These are phyloP conservation scores for Clavelina lepadiformis DNA, from an alignment of 23 tunicate species.

Conservation along the genomic window DNA sequence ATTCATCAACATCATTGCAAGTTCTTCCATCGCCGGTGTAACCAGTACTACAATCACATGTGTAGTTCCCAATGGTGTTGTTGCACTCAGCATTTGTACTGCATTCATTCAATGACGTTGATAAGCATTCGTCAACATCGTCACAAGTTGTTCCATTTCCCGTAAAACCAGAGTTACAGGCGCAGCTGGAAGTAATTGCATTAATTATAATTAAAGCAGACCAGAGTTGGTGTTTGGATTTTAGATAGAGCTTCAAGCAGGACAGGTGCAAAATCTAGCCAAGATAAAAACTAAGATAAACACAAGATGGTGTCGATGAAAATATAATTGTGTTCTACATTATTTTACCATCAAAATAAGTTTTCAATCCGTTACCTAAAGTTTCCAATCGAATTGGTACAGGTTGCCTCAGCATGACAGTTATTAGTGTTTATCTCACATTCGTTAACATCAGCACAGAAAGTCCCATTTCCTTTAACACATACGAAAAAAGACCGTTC, in stretches of 20 bases:
- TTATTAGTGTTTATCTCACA: background rate
- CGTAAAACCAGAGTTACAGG: slow-evolving; percentile 12
- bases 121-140: slow-evolving; percentile 5
- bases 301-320: too few species aligned
- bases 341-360: too few species aligned
- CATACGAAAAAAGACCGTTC: too few species aligned
- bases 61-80: slow-evolving; percentile 1
- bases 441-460: slow-evolving; percentile 16
- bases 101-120: background rate
- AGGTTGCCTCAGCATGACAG: slow-evolving; percentile 8
- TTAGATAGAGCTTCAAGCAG: too few species aligned
- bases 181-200: too few species aligned
- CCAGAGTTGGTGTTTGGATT: too few species aligned
- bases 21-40: slow-evolving; percentile 1
- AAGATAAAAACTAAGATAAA: too few species aligned
- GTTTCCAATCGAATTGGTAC: too few species aligned
- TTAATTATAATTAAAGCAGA: too few species aligned
- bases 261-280: too few species aligned
- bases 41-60: slow-evolving; percentile 26
- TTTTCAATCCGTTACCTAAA: too few species aligned
- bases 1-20: slow-evolving; percentile 37
- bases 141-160: slow-evolving; percentile 11
- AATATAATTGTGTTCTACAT: too few species aligned
- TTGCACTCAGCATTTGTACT: background rate
- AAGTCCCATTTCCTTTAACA: slow-evolving; percentile 10